phyloP scores from a whole-genome alignment of 1,140 invertebrate species.

The Lepidotrigona ventralis region DNA sequence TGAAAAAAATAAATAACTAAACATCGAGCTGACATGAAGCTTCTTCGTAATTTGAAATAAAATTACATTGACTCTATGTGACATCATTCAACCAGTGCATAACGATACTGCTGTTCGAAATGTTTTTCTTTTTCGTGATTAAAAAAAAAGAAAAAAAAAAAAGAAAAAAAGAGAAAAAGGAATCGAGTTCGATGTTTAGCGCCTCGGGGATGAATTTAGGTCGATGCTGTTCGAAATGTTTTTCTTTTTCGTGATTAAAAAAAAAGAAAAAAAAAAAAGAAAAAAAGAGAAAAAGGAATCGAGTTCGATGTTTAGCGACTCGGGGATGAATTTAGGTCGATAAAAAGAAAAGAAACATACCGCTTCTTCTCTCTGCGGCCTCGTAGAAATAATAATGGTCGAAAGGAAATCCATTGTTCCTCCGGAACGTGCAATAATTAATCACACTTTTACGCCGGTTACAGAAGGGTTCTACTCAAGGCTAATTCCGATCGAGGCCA shows the following conservation, averaged over 20 bases:
- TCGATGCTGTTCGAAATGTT: too few species aligned
- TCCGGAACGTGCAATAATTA: conserved; percentile 54
- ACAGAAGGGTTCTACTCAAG: conserved; percentile 51
- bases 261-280: too few species aligned
- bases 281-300: background rate
- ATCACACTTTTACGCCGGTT: conserved; percentile 62
- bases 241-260: too few species aligned
- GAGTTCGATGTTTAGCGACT: background rate
- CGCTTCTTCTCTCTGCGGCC: background rate
- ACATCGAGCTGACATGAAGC: background rate
- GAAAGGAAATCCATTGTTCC: conserved; percentile 47
- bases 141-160: background rate
- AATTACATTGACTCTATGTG: background rate
- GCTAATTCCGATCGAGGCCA: conserved; percentile 62
- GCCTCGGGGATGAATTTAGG: background rate
- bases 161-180: too few species aligned
- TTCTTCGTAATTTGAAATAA: background rate
- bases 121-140: background rate
- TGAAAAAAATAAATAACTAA: background rate
- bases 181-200: background rate
- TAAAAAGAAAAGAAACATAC: background rate
- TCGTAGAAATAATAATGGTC: conserved; percentile 14
- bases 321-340: background rate
- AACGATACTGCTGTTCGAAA: background rate
- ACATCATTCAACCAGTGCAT: background rate